These are phyloP conservation scores for Tetrax tetrax DNA, from an alignment of 2,113 vertebrate species.

Conservation along the genomic window DNA sequence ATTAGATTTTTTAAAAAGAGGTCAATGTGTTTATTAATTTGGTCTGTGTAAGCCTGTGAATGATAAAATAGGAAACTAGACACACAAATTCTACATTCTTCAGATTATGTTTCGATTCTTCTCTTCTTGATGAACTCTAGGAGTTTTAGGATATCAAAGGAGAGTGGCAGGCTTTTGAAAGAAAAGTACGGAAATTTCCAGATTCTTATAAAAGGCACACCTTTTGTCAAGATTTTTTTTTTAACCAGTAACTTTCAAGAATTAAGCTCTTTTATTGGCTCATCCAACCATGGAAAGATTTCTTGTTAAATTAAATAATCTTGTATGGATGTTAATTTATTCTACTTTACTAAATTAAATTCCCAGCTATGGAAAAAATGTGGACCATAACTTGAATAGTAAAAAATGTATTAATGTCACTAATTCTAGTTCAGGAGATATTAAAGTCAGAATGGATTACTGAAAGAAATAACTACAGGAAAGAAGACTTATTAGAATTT, in stretches of 20 bases:
- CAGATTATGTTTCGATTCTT: neutral
- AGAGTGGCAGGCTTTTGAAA: neutral
- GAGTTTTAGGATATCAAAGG: neutral
- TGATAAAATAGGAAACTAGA: neutral
- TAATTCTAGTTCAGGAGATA: slow-evolving; percentile 20
- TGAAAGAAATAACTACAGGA: neutral
- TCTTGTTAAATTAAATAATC: neutral
- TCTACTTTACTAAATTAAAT: slow-evolving; percentile 7
- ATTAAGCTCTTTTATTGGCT: neutral
- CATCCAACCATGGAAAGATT: neutral
- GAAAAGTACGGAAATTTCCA: neutral
- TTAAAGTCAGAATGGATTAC: slow-evolving; percentile 13
- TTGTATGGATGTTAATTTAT: neutral
- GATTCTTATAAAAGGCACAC: neutral
- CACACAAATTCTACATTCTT: neutral
- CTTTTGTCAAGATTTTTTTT: neutral
- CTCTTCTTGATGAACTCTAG: neutral
- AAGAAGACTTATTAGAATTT: slow-evolving; percentile 4
- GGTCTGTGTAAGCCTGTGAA: neutral
- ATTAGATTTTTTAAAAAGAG: neutral
- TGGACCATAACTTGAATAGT: neutral
- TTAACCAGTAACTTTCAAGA: neutral
- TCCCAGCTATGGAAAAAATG: neutral
- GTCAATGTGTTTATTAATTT: slow-evolving; percentile 20
- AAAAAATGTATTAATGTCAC: slow-evolving; percentile 4